Percentiles rank a stretch among this genome's conserved stretches.
Conservation (phyloP, 2,797 vertebrate genomes). For the Cirrhinus mrigala region DNA sequence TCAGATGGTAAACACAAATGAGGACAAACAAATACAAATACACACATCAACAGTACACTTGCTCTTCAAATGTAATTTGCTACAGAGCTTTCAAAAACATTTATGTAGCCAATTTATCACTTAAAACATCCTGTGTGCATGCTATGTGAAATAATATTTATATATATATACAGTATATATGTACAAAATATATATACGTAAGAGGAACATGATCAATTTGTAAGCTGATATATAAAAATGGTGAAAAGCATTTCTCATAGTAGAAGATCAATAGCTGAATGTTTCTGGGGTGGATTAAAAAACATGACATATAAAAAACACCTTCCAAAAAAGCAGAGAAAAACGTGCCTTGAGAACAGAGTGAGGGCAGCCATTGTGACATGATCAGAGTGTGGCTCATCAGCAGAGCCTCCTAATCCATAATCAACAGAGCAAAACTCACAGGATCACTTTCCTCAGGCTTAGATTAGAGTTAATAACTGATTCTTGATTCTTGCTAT, state of each 20-base stretch:
- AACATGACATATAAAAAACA: background rate
- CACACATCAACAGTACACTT: background rate
- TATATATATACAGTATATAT: background rate
- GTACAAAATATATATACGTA: background rate
- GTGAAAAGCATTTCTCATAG: background rate
- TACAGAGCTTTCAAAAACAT: background rate
- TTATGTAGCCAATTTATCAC: background rate
- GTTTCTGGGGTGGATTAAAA: too few relatives aligned
- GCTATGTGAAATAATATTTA: background rate
- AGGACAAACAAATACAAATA: constrained; percentile 15
- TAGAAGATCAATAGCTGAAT: background rate
- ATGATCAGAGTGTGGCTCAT: background rate
- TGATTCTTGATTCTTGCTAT: background rate
- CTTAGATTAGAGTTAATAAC: constrained; percentile 24
- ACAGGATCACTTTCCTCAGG: constrained; percentile 29
- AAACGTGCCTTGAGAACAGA: background rate
- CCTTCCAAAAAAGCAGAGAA: background rate
- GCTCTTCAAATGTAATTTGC: background rate
- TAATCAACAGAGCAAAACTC: constrained; percentile 35
- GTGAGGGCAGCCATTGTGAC: constrained; percentile 18
- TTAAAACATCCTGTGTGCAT: background rate
- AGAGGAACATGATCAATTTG: background rate
- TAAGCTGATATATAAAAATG: background rate
- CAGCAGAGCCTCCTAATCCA: constrained; percentile 11
- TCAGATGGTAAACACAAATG: constrained; percentile 19